A percentile compares a stretch with the other conserved stretches of the same genome.
Conservation (phyloP, 2,113 vertebrate genomes). For the Paramisgurnus dabryanus region DNA sequence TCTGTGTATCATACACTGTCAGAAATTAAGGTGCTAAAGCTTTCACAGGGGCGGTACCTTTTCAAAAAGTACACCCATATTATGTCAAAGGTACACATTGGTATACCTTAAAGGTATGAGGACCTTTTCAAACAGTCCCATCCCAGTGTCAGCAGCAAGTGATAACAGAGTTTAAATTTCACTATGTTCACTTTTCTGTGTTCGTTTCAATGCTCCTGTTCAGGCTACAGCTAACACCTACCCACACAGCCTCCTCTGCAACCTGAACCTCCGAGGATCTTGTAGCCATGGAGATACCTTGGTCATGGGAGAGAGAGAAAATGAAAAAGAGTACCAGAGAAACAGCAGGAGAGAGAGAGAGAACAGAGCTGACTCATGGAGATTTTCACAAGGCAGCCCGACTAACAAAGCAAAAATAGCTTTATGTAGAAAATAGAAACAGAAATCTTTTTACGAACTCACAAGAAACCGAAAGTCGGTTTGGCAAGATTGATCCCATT, state of each 20-base stretch:
- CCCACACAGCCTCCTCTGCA: conserved; percentile 43
- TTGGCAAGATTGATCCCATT: too few relatives aligned
- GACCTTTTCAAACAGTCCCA: too few relatives aligned
- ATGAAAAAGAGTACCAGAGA: conserved; percentile 10
- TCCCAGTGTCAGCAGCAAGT: conserved; percentile 11
- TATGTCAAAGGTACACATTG: too few relatives aligned
- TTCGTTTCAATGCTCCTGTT: conserved; percentile 1
- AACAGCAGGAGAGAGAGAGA: conserved; percentile 29
- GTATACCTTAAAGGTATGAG: too few relatives aligned
- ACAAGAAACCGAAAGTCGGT: too few relatives aligned
- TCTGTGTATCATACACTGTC: neutral
- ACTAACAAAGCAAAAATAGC: conserved; percentile 20
- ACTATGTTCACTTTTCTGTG: neutral
- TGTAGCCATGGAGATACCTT: conserved; percentile 55
- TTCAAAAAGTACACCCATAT: too few relatives aligned
- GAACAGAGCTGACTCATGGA: conserved; percentile 45
- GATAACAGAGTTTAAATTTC: conserved; percentile 3
- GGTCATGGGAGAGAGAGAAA: conserved; percentile 35
- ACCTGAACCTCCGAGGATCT: conserved; percentile 34
- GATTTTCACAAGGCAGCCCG: conserved; percentile 22
- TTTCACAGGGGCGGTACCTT: too few relatives aligned
- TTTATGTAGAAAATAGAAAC: neutral
- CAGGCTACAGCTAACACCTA: conserved; percentile 37
- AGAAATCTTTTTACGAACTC: neutral
- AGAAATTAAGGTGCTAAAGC: too few relatives aligned